Evolutionary conservation across 2,797 vertebrate species (phyloP).

Genomic region (Oreochromis grahami): DNA sequence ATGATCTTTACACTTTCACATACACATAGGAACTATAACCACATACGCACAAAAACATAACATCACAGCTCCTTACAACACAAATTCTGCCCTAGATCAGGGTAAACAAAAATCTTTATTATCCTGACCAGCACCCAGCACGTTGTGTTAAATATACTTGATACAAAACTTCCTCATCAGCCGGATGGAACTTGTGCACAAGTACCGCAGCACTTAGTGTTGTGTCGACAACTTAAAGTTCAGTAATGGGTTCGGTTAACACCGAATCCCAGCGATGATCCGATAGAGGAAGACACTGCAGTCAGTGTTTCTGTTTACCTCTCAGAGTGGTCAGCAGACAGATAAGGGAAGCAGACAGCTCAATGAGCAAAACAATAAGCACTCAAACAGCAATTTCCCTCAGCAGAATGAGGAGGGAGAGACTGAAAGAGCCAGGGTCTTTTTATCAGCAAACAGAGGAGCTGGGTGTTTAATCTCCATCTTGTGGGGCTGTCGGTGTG

Average conservation of each 20-base stretch:
- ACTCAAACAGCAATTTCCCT: background rate
- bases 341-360: constrained; percentile 15
- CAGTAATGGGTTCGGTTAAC: background rate
- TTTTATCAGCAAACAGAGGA: background rate
- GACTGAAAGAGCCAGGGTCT: background rate
- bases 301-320: background rate
- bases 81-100: background rate
- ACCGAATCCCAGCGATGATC: background rate
- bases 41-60: background rate
- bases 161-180: background rate
- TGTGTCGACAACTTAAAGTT: background rate
- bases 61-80: background rate
- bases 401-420: background rate
- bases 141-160: background rate
- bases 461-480: constrained; percentile 19
- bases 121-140: background rate
- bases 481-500: background rate
- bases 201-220: background rate
- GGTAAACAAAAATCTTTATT: background rate
- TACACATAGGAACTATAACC: background rate
- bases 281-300: background rate
- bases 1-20: background rate
- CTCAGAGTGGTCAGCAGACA: background rate
- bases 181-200: background rate
- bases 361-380: background rate